These are phyloP conservation scores for Drosophila yakuba DNA, from an alignment of 1,140 invertebrate genomes.

Conservation along the genomic window DNA sequence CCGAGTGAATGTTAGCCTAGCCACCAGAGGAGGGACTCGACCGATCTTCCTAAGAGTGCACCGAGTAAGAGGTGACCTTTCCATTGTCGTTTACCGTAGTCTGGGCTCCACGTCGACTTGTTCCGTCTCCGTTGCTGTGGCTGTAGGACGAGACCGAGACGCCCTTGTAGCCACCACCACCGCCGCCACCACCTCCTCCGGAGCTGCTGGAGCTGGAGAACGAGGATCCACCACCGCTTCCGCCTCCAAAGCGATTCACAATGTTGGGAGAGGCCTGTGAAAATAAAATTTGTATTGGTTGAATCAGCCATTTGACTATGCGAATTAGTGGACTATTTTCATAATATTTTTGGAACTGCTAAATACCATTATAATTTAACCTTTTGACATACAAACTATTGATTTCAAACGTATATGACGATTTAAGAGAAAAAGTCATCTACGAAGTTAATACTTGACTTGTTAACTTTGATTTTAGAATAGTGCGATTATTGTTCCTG, in stretches of 20 bases:
- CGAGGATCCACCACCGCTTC: conserved; percentile 77
- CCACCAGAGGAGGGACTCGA: not conserved
- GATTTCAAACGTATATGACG: too few species aligned
- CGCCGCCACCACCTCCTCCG: conserved; percentile 72
- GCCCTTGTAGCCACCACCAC: conserved; percentile 85
- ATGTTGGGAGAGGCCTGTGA: conserved; percentile 87
- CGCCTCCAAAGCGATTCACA: conserved; percentile 85
- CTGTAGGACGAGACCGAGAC: conserved; percentile 89
- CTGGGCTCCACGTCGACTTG: conserved; percentile 86
- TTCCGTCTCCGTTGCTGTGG: conserved; percentile 87
- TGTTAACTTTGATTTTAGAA: too few species aligned
- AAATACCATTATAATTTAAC: too few species aligned
- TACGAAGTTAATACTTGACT: too few species aligned
- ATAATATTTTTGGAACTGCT: not conserved
- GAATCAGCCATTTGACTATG: not conserved
- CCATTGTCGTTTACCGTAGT: conserved; percentile 91
- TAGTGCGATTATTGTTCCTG: not conserved
- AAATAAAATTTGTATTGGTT: not conserved
- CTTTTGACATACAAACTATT: too few species aligned
- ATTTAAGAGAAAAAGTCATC: too few species aligned
- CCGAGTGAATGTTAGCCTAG: not conserved
- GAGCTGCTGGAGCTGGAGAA: conserved; percentile 84
- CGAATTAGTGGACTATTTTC: not conserved
- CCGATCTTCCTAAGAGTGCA: conserved; percentile 76
- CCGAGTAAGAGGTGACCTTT: conserved; percentile 87